Evolutionary conservation across 2,797 vertebrate genomes (phyloP).

Genomic region (Etheostoma nigrum): DNA sequence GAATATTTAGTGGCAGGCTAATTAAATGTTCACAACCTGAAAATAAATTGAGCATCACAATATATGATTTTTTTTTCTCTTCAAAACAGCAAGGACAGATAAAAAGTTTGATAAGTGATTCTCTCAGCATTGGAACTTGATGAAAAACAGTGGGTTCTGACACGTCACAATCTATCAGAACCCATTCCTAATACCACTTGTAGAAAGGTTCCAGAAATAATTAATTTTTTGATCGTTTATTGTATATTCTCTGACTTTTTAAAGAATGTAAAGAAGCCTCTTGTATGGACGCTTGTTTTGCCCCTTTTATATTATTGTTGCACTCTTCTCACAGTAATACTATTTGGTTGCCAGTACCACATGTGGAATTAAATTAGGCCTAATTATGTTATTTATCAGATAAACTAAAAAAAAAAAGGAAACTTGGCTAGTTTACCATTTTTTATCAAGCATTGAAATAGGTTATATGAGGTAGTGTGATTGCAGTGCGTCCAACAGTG

Average conservation of each 20-base stretch:
- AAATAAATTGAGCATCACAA: slow-evolving; percentile 3
- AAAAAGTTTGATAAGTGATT: background rate
- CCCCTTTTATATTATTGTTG: background rate
- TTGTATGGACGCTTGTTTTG: background rate
- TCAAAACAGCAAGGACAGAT: background rate
- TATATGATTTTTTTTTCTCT: background rate
- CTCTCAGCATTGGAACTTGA: accelerated
- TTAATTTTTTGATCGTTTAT: background rate
- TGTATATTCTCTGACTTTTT: background rate
- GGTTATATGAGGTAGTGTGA: background rate
- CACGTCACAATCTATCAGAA: background rate
- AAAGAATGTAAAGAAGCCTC: background rate
- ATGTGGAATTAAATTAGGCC: background rate
- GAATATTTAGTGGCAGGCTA: background rate
- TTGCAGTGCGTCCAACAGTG: background rate
- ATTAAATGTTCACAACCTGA: slow-evolving; percentile 2
- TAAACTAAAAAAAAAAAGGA: background rate
- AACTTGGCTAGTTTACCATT: background rate
- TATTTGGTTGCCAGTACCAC: background rate
- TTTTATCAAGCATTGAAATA: background rate
- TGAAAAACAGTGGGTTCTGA: no score
- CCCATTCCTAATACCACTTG: background rate
- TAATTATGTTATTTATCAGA: background rate
- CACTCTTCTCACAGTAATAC: background rate
- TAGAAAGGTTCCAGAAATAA: background rate